Evolutionary conservation across 2,113 vertebrate species (phyloP).

Genomic region (Dolichotis patagonum): DNA sequence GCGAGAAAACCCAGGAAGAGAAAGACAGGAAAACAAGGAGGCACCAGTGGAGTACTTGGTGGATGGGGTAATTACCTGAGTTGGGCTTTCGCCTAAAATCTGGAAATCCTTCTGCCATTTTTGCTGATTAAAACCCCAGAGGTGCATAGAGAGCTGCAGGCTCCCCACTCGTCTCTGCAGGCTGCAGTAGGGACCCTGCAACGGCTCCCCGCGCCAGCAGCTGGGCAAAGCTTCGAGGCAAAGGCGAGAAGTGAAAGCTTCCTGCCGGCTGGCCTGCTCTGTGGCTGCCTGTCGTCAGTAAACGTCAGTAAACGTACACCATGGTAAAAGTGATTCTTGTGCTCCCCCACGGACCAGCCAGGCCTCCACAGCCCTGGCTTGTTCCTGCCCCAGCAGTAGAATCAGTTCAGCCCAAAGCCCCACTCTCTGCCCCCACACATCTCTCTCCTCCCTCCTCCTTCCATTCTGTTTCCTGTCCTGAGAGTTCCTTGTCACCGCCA

Average conservation of each 20-base stretch:
- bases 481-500: neutral
- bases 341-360: rapidly evolving
- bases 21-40: too few relatives aligned
- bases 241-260: neutral
- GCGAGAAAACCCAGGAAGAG: neutral
- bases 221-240: too few relatives aligned
- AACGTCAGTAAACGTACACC: too few relatives aligned
- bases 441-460: too few relatives aligned
- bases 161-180: neutral
- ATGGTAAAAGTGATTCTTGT: neutral
- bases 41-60: rapidly evolving
- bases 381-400: neutral
- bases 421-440: neutral
- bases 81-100: neutral
- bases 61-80: neutral
- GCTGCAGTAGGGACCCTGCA: neutral
- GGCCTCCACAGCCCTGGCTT: neutral
- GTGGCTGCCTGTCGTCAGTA: rapidly evolving
- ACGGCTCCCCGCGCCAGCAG: rapidly evolving
- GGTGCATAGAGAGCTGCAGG: neutral
- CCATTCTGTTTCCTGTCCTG: neutral
- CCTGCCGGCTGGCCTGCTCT: rapidly evolving
- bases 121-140: neutral
- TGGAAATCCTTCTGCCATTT: neutral
- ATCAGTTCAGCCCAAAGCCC: neutral